Evolutionary conservation across 2,113 vertebrate genomes (phyloP).

Genomic region (Suricata suricatta): DNA sequence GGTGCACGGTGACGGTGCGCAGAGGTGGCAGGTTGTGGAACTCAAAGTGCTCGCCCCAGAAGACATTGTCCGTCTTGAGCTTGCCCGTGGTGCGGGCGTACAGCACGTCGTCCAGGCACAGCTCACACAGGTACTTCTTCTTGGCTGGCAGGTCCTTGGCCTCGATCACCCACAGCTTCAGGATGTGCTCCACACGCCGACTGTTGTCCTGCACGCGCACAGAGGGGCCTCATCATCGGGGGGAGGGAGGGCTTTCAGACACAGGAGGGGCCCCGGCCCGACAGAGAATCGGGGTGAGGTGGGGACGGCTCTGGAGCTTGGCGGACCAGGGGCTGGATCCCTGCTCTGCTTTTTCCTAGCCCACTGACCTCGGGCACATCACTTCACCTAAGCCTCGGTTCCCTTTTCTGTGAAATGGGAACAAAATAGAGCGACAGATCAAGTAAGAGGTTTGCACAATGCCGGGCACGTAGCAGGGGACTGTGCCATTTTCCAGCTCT

Average conservation of each 20-base stretch:
- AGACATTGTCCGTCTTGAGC: constrained; percentile 98
- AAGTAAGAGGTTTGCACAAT: background rate
- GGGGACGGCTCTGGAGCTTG: background rate
- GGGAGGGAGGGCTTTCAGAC: background rate
- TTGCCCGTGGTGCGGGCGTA: constrained; percentile 99
- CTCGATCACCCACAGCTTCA: constrained; percentile 98
- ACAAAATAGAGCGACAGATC: background rate
- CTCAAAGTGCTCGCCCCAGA: constrained; percentile 99
- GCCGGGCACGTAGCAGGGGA: background rate
- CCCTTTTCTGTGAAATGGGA: background rate
- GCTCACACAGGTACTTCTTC: constrained; percentile 98
- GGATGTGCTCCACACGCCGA: constrained; percentile 95
- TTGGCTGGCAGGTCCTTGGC: constrained; percentile 98
- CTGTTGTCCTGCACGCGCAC: constrained; percentile 93
- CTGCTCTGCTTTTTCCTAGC: background rate
- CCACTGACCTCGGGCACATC: background rate
- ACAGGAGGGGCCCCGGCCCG: background rate
- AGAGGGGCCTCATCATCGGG: background rate
- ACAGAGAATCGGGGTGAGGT: background rate
- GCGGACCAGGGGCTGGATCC: background rate
- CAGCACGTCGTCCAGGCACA: constrained; percentile 95
- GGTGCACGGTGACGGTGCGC: constrained; percentile 93
- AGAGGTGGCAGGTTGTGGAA: constrained; percentile 96
- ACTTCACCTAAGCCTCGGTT: background rate
- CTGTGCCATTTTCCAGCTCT: background rate